These are phyloP conservation scores for Paracanthobrama guichenoti DNA, from an alignment of 2,113 vertebrate species.

Conservation along the genomic window DNA sequence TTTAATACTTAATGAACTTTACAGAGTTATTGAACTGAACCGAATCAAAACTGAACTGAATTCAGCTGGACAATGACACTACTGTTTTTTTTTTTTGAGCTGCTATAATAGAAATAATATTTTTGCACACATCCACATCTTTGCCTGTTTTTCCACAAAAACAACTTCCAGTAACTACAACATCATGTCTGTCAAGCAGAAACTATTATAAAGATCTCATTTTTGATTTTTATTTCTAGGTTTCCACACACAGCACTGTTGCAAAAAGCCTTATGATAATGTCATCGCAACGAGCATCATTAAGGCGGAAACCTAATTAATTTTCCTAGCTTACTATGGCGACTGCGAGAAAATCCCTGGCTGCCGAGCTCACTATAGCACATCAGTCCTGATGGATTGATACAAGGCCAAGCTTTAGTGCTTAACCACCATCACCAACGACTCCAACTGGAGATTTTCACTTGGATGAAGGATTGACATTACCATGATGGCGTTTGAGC, in stretches of 20 bases:
- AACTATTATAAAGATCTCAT: slow-evolving; percentile 9
- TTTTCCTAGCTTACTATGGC: background rate
- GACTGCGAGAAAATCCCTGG: slow-evolving; percentile 3
- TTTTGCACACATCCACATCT: too few species aligned
- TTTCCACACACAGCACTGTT: background rate
- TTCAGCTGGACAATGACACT: too few species aligned
- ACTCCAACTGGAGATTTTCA: background rate
- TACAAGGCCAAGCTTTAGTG: background rate
- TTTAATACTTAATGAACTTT: too few species aligned
- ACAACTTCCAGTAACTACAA: background rate
- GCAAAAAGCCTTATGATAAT: slow-evolving; percentile 12
- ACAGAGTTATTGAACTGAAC: too few species aligned
- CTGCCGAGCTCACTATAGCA: slow-evolving; percentile 6
- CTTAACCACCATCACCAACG: background rate
- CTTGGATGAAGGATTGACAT: background rate
- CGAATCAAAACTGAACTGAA: too few species aligned
- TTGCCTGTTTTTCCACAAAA: background rate
- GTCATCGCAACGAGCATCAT: background rate
- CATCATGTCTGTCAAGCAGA: background rate
- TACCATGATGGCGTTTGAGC: slow-evolving; percentile 17
- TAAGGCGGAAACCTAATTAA: background rate
- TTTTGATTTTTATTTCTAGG: background rate
- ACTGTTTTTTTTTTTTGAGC: too few species aligned
- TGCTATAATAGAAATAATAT: too few species aligned
- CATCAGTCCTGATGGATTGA: slow-evolving; percentile 27